phyloP scores from a whole-genome alignment of 2,888 invertebrate species.

The Hypomecis atomaria region DNA sequence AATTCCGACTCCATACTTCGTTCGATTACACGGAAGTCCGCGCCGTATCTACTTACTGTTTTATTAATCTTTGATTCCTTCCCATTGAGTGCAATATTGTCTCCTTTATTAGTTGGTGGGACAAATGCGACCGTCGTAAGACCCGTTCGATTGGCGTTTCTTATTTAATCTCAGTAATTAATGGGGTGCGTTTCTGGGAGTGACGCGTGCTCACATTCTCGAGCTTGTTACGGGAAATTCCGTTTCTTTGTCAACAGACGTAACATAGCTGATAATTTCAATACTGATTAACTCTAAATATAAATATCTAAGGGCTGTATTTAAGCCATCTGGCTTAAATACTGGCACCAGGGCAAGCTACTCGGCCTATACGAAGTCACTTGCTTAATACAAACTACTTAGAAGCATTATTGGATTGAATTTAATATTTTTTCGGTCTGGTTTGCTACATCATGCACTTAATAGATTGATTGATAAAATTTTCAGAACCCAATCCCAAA shows the following conservation, averaged over 20 bases:
- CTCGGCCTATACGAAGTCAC: no score
- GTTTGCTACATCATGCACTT: no score
- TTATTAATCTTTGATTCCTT: slow-evolving; percentile 18
- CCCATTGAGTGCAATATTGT: slow-evolving; percentile 82
- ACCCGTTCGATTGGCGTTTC: slow-evolving; percentile 70
- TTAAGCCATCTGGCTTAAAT: no score
- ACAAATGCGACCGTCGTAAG: slow-evolving; percentile 77
- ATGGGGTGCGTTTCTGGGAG: slow-evolving; percentile 55
- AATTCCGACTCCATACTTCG: no score
- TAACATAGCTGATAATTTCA: background rate
- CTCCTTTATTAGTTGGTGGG: slow-evolving; percentile 83
- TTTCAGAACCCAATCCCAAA: no score
- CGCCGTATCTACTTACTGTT: slow-evolving; percentile 13
- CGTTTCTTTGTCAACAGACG: slow-evolving; percentile 20
- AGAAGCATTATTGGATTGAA: no score
- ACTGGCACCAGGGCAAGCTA: no score
- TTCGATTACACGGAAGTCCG: background rate
- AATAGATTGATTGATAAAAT: no score
- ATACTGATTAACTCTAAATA: no score
- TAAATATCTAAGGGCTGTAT: no score
- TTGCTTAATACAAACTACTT: no score
- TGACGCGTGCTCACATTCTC: slow-evolving; percentile 49
- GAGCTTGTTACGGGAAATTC: slow-evolving; percentile 26
- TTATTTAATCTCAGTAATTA: slow-evolving; percentile 81
- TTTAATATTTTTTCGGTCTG: no score